Evolutionary conservation across 2,797 vertebrate species (phyloP).

Genomic region (Neopelma chrysocephalum): DNA sequence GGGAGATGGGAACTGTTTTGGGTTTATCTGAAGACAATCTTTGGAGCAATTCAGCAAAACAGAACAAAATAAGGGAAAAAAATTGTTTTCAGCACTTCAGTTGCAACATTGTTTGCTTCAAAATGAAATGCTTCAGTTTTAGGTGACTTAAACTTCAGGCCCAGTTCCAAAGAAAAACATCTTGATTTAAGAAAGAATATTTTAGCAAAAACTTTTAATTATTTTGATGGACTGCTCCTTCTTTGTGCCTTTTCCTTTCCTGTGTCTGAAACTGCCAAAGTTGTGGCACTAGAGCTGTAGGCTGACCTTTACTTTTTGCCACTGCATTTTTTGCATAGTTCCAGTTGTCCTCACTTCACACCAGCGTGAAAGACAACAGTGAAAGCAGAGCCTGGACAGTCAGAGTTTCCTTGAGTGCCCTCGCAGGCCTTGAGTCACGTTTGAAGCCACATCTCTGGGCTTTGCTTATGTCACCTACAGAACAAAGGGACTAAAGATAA

Average conservation of each 20-base stretch:
- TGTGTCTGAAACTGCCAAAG: neutral
- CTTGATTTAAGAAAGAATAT: neutral
- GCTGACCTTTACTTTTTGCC: neutral
- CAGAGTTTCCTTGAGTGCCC: neutral
- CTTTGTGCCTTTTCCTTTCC: neutral
- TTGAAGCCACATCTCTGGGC: neutral
- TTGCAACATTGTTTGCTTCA: neutral
- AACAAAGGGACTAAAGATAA: neutral
- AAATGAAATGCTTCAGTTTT: neutral
- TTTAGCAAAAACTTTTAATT: neutral
- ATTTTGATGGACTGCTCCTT: neutral
- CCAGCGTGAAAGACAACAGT: neutral
- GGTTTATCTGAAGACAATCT: conserved; percentile 1
- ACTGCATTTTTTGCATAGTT: neutral
- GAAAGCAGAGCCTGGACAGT: neutral
- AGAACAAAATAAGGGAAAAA: neutral
- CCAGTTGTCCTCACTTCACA: neutral
- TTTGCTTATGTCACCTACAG: neutral
- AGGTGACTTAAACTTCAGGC: conserved; percentile 25
- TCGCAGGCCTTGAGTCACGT: neutral
- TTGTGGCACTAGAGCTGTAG: neutral
- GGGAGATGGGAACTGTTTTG: neutral
- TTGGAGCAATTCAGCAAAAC: neutral
- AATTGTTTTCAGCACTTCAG: neutral
- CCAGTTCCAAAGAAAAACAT: neutral